Conservation (phyloP, 2,797 vertebrate genomes). For the Pangasius krempfi region DNA sequence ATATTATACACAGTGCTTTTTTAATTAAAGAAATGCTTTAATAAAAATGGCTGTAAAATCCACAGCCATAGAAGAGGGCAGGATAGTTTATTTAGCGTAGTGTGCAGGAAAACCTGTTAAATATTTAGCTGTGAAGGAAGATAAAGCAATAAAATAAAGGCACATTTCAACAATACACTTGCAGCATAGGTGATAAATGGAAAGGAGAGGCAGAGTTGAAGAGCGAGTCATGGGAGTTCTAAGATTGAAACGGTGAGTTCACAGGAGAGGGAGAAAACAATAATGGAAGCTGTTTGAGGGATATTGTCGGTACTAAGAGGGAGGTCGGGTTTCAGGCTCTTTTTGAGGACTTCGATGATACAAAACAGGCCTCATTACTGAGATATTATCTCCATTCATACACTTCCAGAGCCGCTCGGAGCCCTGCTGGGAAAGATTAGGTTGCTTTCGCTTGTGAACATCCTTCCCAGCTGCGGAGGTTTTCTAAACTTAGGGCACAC, state of each 20-base stretch:
- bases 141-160: not conserved
- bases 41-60: not conserved
- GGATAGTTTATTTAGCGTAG: not conserved
- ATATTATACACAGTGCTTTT: not conserved
- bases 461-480: slow-evolving; percentile 70
- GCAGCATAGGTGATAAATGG: slow-evolving; percentile 27
- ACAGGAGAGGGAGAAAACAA: slow-evolving; percentile 77
- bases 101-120: not conserved
- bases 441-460: slow-evolving; percentile 80
- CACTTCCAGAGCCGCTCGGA: slow-evolving; percentile 80
- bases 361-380: slow-evolving; percentile 86
- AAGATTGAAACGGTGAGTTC: slow-evolving; percentile 63
- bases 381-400: slow-evolving; percentile 90
- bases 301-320: slow-evolving; percentile 76
- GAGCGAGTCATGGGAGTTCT: slow-evolving; percentile 9
- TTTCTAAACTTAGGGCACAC: slow-evolving; percentile 71
- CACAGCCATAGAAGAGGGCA: too few relatives aligned
- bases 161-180: not conserved
- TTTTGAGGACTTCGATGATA: slow-evolving; percentile 84
- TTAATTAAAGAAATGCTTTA: slow-evolving; percentile 4
- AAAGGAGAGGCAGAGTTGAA: slow-evolving; percentile 7
- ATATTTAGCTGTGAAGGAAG: not conserved
- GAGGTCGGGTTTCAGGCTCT: slow-evolving; percentile 81
- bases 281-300: slow-evolving; percentile 81
- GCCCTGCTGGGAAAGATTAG: slow-evolving; percentile 84